These are phyloP conservation scores for Dryomyza anilis DNA, from an alignment of 2,888 invertebrate genomes.

Conservation along the genomic window DNA sequence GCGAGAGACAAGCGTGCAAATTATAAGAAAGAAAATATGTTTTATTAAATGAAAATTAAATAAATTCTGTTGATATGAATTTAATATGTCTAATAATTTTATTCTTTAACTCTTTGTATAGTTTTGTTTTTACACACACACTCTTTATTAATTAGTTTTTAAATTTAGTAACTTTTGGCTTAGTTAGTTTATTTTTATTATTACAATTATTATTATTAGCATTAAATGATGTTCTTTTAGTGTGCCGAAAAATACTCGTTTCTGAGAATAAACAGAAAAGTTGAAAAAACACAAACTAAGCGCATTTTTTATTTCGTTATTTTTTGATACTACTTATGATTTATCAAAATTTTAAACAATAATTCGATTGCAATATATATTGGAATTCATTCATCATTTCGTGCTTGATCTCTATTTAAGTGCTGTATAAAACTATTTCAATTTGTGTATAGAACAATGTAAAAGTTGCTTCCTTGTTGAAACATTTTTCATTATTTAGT, in stretches of 20 bases:
- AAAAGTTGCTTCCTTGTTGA: background rate
- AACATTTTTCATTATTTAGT: too few species aligned
- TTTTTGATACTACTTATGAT: constrained; percentile 3
- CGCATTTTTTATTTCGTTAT: constrained; percentile 31
- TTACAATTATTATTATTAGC: too few species aligned
- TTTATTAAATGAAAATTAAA: constrained; percentile 21
- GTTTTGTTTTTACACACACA: constrained; percentile 20
- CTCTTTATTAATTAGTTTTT: constrained; percentile 8
- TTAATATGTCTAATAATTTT: constrained; percentile 46
- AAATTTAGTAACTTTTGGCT: constrained; percentile 32
- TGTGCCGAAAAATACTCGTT: background rate
- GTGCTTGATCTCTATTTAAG: too few species aligned
- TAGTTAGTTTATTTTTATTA: constrained; percentile 27
- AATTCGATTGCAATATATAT: too few species aligned
- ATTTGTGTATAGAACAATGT: constrained; percentile 1
- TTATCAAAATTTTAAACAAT: too few species aligned
- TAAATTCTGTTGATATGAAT: constrained; percentile 55
- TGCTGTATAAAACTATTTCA: background rate
- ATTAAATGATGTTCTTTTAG: background rate
- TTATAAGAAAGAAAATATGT: too few species aligned
- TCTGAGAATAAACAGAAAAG: constrained; percentile 32
- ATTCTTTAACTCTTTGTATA: constrained; percentile 15
- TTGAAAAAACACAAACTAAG: constrained; percentile 37
- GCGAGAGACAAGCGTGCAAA: constrained; percentile 34
- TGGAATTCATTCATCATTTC: too few species aligned